Percentiles rank a stretch among this genome's conserved stretches.
These are phyloP conservation scores for Lithophane ornitopus DNA, from an alignment of 2,888 invertebrate genomes.

Conservation along the genomic window DNA sequence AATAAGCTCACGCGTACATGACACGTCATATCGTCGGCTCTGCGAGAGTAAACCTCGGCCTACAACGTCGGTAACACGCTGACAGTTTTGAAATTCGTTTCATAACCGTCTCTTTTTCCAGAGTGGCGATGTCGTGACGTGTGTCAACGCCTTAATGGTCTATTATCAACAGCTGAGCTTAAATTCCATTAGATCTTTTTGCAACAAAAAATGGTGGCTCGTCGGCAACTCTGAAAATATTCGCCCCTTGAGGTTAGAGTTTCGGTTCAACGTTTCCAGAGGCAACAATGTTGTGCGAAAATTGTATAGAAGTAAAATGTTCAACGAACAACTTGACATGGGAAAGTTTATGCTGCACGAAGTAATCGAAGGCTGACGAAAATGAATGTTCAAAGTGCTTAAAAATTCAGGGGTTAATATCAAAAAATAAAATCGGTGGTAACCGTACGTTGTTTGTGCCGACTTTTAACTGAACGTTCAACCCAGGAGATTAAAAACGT, in stretches of 20 bases:
- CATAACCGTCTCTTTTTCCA: slow-evolving; percentile 11
- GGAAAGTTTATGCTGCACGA: slow-evolving; percentile 26
- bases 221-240: slow-evolving; percentile 63
- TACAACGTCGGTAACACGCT: slow-evolving; percentile 7
- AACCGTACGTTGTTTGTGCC: not conserved
- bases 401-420: not conserved
- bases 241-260: slow-evolving; percentile 58
- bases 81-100: slow-evolving; percentile 44
- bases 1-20: slow-evolving; percentile 26
- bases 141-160: slow-evolving; percentile 59
- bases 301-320: slow-evolving; percentile 55
- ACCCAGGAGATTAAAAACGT: slow-evolving; percentile 17
- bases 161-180: slow-evolving; percentile 60
- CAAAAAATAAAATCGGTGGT: not conserved
- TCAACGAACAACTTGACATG: slow-evolving; percentile 46
- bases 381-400: slow-evolving; percentile 1
- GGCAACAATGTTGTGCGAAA: slow-evolving; percentile 50
- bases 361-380: slow-evolving; percentile 1
- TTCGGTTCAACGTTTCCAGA: slow-evolving; percentile 46
- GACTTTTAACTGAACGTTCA: not conserved
- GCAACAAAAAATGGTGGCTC: slow-evolving; percentile 59
- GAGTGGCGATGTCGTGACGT: slow-evolving; percentile 27
- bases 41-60: slow-evolving; percentile 6
- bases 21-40: slow-evolving; percentile 15
- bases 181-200: slow-evolving; percentile 58